Evolutionary conservation across 2,113 vertebrate species (phyloP), one percentile per base, ranked within the genome.

Genomic region (Myodes glareolus): DNA sequence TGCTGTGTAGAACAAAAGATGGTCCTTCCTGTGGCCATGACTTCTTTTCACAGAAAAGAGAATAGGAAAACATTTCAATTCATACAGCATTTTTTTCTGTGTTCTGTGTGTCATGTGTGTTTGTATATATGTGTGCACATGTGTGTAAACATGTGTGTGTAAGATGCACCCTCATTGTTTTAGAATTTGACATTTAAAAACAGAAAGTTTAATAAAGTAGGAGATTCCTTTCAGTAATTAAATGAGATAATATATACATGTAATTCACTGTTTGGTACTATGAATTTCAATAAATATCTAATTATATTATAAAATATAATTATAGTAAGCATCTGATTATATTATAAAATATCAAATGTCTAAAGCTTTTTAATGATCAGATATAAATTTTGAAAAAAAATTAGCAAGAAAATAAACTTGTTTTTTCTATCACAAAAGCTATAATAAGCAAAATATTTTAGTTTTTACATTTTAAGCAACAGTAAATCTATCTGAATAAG

Each of bases 401-500:
- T 52, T 11, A 61, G 3, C 84, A 65, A 76, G 16, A 63, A 72
- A 29, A 92, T 0, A 31, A 23, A 67, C 8, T 58, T 58, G 55
- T 61, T 87, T 50, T 91, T 78, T 39, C 19, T 93, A 72, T 4
- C 36, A 70, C 19, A 84, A 91, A 21, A 4, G 0, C 1, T 50
- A 1, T 3, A 85, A 55, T 65, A 92, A 90, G 13, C 33, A 70
- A 93, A 94, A 73, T 10, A 63, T 89, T 88, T 94, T 70, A 39
- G 36, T 89, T 96, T 91, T 85, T 36, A 78, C 33, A 50, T n/a
- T 95, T 91, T 25, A 78, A 67, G 1, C 11, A 78, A 92, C 12
- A 73, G 5, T 50, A 94, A 94, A 27, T 47, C 1, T 91, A 52
- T 45, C 25, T n/a, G 21, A 94, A 92, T 63, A 73, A 92, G 23